Evolutionary conservation across 2,888 invertebrate genomes (phyloP).

Genomic region (Fragum whitleyi): DNA sequence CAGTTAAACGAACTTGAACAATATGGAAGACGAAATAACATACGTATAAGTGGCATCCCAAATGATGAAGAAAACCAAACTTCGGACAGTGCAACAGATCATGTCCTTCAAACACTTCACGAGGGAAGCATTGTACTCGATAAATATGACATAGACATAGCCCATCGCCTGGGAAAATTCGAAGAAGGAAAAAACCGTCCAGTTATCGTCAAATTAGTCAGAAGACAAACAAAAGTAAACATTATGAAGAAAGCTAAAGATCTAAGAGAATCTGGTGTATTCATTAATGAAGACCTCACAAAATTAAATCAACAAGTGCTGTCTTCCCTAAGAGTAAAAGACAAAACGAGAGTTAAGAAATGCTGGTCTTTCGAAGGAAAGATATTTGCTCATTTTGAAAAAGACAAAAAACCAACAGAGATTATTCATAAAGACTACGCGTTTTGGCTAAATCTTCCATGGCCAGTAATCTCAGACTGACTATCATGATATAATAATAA

Average conservation of each 20-base stretch:
- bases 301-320: not conserved
- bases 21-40: not conserved
- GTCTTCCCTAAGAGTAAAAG: not conserved
- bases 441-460: not conserved
- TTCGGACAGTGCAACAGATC: not conserved
- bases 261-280: not conserved
- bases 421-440: not conserved
- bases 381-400: not conserved
- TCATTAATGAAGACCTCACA: too few species aligned
- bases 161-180: not conserved
- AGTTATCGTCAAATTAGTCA: not conserved
- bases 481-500: too few species aligned
- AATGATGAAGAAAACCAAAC: not conserved
- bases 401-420: not conserved
- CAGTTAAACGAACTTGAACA: not conserved
- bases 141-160: not conserved
- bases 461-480: not conserved
- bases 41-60: not conserved
- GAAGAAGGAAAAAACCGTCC: not conserved
- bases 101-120: not conserved
- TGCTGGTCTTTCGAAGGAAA: slow-evolving; percentile 4
- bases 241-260: too few species aligned
- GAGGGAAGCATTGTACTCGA: not conserved
- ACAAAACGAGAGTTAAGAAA: not conserved
- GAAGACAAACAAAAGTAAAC: not conserved